Percentiles rank a stretch among this genome's conserved stretches.
These are phyloP conservation scores for Aleiodes testaceus DNA, from an alignment of 2,888 invertebrate genomes.

Conservation along the genomic window DNA sequence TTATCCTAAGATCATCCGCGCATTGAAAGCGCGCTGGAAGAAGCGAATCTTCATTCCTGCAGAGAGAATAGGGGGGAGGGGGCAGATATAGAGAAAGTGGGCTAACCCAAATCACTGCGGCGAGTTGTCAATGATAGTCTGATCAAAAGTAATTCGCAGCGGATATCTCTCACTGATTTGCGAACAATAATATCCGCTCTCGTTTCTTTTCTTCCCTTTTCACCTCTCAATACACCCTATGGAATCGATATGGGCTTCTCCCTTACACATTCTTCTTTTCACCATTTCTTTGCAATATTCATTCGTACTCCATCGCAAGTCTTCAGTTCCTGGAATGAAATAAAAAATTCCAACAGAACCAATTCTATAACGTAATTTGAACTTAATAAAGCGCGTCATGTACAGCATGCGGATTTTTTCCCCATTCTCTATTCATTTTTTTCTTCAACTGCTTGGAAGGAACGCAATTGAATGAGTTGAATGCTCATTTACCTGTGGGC, in stretches of 20 bases:
- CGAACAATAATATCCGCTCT: neutral
- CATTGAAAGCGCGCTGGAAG: too few relatives aligned
- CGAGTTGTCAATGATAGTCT: neutral
- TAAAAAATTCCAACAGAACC: conserved; percentile 48
- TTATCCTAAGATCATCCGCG: too few relatives aligned
- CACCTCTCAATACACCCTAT: conserved; percentile 4
- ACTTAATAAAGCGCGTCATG: conserved; percentile 70
- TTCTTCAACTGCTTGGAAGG: conserved; percentile 10
- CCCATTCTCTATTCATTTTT: neutral
- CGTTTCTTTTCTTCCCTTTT: conserved; percentile 25
- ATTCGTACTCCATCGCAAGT: neutral
- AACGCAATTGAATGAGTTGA: conserved; percentile 61
- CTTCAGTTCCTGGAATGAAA: neutral
- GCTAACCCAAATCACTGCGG: too few relatives aligned
- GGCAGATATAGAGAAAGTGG: too few relatives aligned
- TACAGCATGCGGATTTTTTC: conserved; percentile 56
- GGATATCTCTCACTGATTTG: neutral
- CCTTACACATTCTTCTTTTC: conserved; percentile 46
- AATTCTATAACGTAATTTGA: conserved; percentile 68
- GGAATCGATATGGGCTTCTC: conserved; percentile 31
- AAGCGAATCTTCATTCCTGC: too few relatives aligned
- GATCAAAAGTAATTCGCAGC: neutral
- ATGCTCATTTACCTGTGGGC: conserved; percentile 67
- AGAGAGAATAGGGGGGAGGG: too few relatives aligned
- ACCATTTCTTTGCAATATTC: conserved; percentile 34